A percentile compares a stretch with the other conserved stretches of the same genome.
These are phyloP conservation scores for Boulengeromyrus knoepffleri DNA, from an alignment of 2,113 vertebrate species.

Conservation along the genomic window DNA sequence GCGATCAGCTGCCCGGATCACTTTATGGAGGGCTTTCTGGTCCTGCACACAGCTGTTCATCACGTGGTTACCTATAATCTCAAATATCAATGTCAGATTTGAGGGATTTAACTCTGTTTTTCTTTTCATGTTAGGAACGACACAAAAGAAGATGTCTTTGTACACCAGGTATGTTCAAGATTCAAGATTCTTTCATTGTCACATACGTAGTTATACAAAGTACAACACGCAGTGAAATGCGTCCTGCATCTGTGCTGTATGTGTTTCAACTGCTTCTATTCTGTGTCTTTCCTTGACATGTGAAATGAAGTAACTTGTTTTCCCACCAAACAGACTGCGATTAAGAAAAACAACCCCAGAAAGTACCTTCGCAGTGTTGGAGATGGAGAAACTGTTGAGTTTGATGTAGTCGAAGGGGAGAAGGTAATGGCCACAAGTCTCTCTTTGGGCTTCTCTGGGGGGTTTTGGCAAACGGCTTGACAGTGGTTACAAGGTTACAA, in stretches of 20 bases:
- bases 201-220: too few species aligned
- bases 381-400: conserved; percentile 99
- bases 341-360: conserved; percentile 99
- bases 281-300: neutral
- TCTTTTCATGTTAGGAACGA: conserved; percentile 52
- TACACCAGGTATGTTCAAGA: conserved; percentile 60
- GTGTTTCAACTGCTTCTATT: neutral
- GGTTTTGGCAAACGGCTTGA: neutral
- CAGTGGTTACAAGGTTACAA: neutral
- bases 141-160: conserved; percentile 72
- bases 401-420: conserved; percentile 98
- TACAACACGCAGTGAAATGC: too few species aligned
- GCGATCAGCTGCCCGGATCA: too few species aligned
- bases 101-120: neutral
- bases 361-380: conserved; percentile 99
- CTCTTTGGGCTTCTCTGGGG: neutral
- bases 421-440: conserved; percentile 66
- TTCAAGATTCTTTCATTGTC: too few species aligned
- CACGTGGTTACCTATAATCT: neutral
- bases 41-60: neutral
- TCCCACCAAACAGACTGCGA: conserved; percentile 77
- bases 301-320: neutral
- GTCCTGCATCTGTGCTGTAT: neutral
- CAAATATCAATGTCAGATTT: neutral
- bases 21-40: too few species aligned